phyloP scores from a whole-genome alignment of 2,797 vertebrate genomes.

The Scolopax rusticola region DNA sequence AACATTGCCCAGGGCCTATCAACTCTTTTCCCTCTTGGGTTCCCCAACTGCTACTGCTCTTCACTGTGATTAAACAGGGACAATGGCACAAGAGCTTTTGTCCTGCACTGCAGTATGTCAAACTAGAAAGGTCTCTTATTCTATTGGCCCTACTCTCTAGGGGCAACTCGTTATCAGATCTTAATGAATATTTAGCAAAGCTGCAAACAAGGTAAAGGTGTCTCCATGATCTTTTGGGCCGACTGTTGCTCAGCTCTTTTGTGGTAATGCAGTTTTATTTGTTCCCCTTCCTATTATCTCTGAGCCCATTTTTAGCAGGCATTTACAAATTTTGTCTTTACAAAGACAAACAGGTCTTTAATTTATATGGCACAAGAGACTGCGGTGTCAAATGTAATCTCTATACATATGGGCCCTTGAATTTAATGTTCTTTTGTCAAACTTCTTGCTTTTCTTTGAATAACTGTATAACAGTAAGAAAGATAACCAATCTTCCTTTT shows the following conservation, averaged over 20 bases:
- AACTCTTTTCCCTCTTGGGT: not conserved
- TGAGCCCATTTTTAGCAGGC: not conserved
- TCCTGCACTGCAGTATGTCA: not conserved
- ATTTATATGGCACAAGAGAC: not conserved
- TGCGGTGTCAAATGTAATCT: not conserved
- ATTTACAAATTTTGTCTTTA: not conserved
- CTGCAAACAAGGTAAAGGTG: not conserved
- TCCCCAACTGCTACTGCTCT: not conserved
- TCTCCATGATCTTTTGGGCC: not conserved
- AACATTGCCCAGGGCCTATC: not conserved
- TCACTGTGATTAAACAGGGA: not conserved
- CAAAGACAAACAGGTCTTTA: slow-evolving; percentile 22
- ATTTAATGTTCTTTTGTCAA: not conserved
- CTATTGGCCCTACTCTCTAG: not conserved
- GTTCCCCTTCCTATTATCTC: not conserved
- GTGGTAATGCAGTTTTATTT: not conserved
- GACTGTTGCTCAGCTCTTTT: not conserved
- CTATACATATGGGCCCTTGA: not conserved
- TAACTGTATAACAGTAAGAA: not conserved
- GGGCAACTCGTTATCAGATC: not conserved
- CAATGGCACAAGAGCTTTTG: not conserved
- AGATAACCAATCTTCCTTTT: not conserved
- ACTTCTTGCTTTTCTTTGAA: not conserved
- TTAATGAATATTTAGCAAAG: slow-evolving; percentile 20
- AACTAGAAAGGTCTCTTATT: not conserved